Percentiles rank a stretch among this genome's conserved stretches.
Conservation (phyloP, 2,888 invertebrate species). For the Rhamnusium bicolor region DNA sequence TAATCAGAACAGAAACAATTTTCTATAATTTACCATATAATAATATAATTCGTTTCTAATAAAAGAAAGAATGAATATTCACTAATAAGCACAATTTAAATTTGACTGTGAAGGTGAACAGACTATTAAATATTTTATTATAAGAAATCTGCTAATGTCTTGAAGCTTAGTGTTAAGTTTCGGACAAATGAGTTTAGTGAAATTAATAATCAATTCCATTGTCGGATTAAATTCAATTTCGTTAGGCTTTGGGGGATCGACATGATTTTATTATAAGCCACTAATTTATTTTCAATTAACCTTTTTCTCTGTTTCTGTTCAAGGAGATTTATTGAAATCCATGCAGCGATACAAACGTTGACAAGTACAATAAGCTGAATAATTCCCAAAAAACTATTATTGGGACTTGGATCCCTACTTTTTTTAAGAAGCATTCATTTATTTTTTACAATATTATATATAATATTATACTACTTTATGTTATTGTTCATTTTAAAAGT, state of each 20-base stretch:
- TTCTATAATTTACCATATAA: too few relatives aligned
- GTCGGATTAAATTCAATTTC: constrained; percentile 1
- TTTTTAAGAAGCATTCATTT: too few relatives aligned
- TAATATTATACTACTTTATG: too few relatives aligned
- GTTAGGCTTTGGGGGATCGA: not conserved
- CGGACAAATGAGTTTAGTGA: not conserved
- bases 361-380: not conserved
- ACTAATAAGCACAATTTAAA: too few relatives aligned
- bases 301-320: not conserved
- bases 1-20: too few relatives aligned
- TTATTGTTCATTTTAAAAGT: too few relatives aligned
- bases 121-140: too few relatives aligned
- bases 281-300: not conserved
- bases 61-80: too few relatives aligned
- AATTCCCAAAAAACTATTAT: not conserved
- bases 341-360: not conserved
- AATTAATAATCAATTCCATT: constrained; percentile 5
- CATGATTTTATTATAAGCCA: not conserved
- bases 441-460: too few relatives aligned
- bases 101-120: too few relatives aligned
- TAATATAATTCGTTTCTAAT: too few relatives aligned
- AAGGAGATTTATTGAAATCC: not conserved
- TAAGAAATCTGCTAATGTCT: too few relatives aligned
- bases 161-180: not conserved
- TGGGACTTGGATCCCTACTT: not conserved